A percentile compares a stretch with the other conserved stretches of the same genome.
These are phyloP conservation scores for Caerostris extrusa DNA, from an alignment of 1,140 invertebrate genomes.

Conservation along the genomic window DNA sequence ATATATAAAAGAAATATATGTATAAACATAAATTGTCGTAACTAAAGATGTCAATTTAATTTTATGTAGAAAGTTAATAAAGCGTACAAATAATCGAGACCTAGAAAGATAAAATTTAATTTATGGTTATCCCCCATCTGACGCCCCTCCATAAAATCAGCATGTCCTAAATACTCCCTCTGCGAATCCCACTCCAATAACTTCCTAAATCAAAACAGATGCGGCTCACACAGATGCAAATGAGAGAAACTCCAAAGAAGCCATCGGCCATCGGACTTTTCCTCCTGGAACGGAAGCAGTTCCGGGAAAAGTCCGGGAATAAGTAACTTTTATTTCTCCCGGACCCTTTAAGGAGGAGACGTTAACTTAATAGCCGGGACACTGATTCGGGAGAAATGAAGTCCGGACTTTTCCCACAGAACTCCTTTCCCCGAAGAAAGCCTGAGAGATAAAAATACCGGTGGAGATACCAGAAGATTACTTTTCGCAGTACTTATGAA, in stretches of 20 bases:
- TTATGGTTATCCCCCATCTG: neutral
- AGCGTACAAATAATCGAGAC: too few species aligned
- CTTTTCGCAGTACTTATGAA: conserved; percentile 5
- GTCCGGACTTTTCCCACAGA: neutral
- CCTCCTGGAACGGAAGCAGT: neutral
- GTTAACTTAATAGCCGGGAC: conserved; percentile 40
- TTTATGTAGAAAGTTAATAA: too few species aligned
- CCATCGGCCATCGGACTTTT: neutral
- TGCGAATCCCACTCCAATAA: neutral
- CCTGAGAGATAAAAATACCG: neutral
- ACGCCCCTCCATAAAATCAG: neutral
- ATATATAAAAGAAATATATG: too few species aligned
- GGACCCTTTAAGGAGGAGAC: neutral
- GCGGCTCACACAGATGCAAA: conserved; percentile 42
- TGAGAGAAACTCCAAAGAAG: neutral
- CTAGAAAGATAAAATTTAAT: neutral
- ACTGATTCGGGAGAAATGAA: conserved; percentile 4
- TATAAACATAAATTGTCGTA: too few species aligned
- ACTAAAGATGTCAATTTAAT: too few species aligned
- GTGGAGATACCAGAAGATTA: neutral
- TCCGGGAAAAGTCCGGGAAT: neutral
- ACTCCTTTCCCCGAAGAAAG: neutral
- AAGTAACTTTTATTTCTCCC: conserved; percentile 14
- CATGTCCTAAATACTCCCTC: neutral
- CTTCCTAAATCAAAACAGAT: conserved; percentile 41